Evolutionary conservation across 2,113 vertebrate genomes (phyloP).

Genomic region (Albula goreensis): DNA sequence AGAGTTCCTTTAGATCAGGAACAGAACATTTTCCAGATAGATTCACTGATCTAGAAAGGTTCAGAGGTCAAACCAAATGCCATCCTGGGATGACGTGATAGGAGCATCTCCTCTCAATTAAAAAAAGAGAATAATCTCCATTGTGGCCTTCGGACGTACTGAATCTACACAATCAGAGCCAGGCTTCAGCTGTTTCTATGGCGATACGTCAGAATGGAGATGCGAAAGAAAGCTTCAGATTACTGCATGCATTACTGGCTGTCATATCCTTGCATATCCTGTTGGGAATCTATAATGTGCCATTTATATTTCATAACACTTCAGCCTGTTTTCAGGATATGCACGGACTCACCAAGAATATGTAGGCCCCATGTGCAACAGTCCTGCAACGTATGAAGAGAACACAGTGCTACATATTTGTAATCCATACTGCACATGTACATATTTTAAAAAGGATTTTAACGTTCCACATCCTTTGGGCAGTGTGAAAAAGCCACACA

Average conservation of each 20-base stretch:
- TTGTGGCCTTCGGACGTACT: background rate
- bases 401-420: background rate
- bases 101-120: background rate
- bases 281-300: background rate
- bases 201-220: background rate
- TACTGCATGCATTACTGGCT: conserved; percentile 15
- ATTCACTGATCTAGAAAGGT: background rate
- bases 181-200: background rate
- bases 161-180: background rate
- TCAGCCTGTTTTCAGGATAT: background rate
- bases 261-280: conserved; percentile 1
- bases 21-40: too few relatives aligned
- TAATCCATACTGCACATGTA: background rate
- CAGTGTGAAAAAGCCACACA: too few relatives aligned
- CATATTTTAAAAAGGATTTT: background rate
- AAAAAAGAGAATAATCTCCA: background rate
- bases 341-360: background rate
- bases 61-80: background rate
- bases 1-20: too few relatives aligned
- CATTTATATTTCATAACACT: background rate
- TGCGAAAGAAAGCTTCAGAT: background rate
- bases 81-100: background rate
- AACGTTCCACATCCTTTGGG: too few relatives aligned
- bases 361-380: background rate
- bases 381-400: background rate